phyloP scores from a whole-genome alignment of 2,113 vertebrate genomes.

The Poeciliopsis turrubarensis region DNA sequence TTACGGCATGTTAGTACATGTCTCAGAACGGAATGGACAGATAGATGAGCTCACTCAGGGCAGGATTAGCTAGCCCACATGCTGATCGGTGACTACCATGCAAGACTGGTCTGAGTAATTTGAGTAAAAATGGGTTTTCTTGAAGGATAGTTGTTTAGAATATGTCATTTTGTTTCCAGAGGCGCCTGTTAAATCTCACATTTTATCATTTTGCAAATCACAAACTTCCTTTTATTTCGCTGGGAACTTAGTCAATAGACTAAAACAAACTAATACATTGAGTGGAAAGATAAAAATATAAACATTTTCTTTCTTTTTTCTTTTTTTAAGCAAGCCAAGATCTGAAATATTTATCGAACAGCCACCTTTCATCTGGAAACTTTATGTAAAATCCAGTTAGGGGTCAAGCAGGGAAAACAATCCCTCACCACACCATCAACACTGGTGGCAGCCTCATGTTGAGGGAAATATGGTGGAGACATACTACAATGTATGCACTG shows the following conservation, averaged over 20 bases:
- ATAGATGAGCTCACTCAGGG: conserved; percentile 95
- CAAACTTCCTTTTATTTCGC: not conserved
- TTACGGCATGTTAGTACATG: conserved; percentile 97
- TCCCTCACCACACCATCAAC: not conserved
- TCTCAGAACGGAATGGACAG: conserved; percentile 91
- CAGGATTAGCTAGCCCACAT: conserved; percentile 91
- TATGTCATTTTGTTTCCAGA: not conserved
- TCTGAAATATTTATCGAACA: not conserved
- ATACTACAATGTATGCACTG: not conserved
- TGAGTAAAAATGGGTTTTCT: conserved; percentile 44
- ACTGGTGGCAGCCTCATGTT: not conserved
- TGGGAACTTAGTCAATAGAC: not conserved
- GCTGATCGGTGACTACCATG: conserved; percentile 87
- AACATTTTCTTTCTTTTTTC: not conserved
- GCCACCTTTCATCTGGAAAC: not conserved
- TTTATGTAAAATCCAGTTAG: not conserved
- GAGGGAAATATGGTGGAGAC: not conserved
- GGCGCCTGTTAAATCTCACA: not conserved
- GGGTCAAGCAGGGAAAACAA: not conserved
- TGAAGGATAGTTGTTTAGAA: conserved; percentile 42
- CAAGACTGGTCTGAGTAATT: conserved; percentile 68
- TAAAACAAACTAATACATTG: not conserved
- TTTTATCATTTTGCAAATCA: not conserved
- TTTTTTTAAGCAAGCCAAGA: not conserved
- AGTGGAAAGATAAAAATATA: not conserved